Percentiles rank a stretch among this genome's conserved stretches.
These are phyloP conservation scores for Spinibarbus caldwelli DNA, from an alignment of 2,797 vertebrate genomes.

Conservation along the genomic window DNA sequence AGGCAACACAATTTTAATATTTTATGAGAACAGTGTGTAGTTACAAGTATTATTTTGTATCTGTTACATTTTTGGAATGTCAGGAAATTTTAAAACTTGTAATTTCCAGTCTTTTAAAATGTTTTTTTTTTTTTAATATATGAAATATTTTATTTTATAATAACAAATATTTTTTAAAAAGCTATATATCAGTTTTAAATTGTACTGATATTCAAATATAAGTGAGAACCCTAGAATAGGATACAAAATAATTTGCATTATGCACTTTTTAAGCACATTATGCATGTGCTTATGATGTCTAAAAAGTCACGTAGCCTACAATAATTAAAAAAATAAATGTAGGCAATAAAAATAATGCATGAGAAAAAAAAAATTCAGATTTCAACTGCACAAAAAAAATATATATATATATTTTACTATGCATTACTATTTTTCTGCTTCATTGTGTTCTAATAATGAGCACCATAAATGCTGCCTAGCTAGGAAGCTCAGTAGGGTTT, in stretches of 20 bases:
- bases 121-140: too few species aligned
- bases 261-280: neutral
- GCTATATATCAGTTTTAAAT: too few species aligned
- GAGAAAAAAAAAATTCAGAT: neutral
- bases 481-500: neutral
- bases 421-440: neutral
- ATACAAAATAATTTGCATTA: too few species aligned
- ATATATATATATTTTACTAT: too few species aligned
- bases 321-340: neutral
- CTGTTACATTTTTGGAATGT: too few species aligned
- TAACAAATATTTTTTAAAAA: too few species aligned
- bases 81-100: too few species aligned
- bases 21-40: neutral
- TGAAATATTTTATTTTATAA: too few species aligned
- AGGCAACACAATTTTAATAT: neutral
- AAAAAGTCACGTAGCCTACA: neutral
- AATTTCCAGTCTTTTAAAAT: too few species aligned
- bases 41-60: neutral
- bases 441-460: neutral
- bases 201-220: too few species aligned
- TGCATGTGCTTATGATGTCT: neutral
- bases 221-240: too few species aligned
- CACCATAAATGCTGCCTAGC: neutral
- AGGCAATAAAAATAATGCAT: neutral
- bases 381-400: too few species aligned